These are phyloP conservation scores for Enchytraeus crypticus DNA, from an alignment of 2,888 invertebrate species.

Conservation along the genomic window DNA sequence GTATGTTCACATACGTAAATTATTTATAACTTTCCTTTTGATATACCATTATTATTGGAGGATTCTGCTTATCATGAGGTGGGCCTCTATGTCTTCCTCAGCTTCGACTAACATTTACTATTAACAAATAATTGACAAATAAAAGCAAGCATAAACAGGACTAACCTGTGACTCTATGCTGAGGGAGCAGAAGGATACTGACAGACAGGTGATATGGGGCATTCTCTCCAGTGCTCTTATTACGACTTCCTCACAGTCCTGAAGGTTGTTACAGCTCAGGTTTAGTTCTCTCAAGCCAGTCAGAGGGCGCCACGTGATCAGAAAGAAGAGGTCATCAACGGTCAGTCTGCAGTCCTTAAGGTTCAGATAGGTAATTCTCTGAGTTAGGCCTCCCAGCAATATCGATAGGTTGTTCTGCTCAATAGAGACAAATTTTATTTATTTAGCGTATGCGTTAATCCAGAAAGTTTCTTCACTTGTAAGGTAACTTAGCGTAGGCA, in stretches of 20 bases:
- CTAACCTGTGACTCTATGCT: slow-evolving; percentile 24
- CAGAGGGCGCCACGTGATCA: slow-evolving; percentile 31
- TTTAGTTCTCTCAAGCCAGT: slow-evolving; percentile 32
- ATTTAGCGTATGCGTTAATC: too few relatives aligned
- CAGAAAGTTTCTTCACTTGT: too few relatives aligned
- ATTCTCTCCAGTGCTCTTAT: slow-evolving; percentile 24
- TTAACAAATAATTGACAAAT: too few relatives aligned
- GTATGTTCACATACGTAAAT: too few relatives aligned
- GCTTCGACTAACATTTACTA: too few relatives aligned
- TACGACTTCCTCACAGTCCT: slow-evolving; percentile 22
- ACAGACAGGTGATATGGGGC: slow-evolving; percentile 31
- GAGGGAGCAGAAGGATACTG: slow-evolving; percentile 33
- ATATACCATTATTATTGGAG: too few relatives aligned
- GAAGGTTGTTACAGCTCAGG: slow-evolving; percentile 36
- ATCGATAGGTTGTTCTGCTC: slow-evolving; percentile 23
- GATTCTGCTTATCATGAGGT: too few relatives aligned
- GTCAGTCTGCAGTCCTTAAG: slow-evolving; percentile 36
- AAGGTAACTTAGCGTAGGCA: too few relatives aligned
- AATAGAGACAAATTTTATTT: too few relatives aligned
- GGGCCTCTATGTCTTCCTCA: too few relatives aligned
- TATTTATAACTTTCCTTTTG: too few relatives aligned
- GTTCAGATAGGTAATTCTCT: slow-evolving; percentile 31
- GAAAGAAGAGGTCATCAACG: slow-evolving; percentile 29
- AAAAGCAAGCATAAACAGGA: too few relatives aligned
- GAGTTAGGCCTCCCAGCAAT: slow-evolving; percentile 26